Base-by-base conservation (phyloP, 1,140 invertebrate species). In the Drosophila navojoa region DNA sequence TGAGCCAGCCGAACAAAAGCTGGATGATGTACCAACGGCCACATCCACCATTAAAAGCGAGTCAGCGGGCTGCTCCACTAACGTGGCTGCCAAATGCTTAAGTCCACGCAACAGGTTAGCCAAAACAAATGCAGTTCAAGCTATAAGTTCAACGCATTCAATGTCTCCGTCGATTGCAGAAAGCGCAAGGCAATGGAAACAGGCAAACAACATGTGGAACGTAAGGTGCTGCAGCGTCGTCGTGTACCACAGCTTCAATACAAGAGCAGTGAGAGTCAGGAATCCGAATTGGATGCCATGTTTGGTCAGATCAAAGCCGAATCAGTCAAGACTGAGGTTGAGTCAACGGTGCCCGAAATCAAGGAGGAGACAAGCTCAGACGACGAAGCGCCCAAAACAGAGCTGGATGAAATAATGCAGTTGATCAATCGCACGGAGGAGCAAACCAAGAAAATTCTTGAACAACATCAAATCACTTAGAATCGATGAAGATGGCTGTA, bases 191-290 rank as follows among this genome's bases (percentile, higher is more conserved):
- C 61, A 2, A 42, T 45, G 19, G 70, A 75, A 22, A 45, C 19
- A 6, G 64, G 55, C n/a, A 50, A 7, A n/a, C 13, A 71, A 1
- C 77, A 77, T 50, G 32, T 79, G 45, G 57, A 78, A 47, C 50
- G 60, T 16, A 81, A 76, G 19, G 74, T 60, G 6, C 52, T 57
- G 7, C 68, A 74, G 53, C 79, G 84, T 6, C 40, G 52, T 0
- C 52, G 7, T 2, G 40, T 57, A 6, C 57, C 74, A 9, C 38
- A 64, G 3, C 13, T 89, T 6, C 29, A 76, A 25, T 91, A 75
- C 27, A 79, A 79, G 59, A 75, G 63, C 6, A 76, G 72, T 11
- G 71, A 91, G 35, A 91, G 90, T 50, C 79, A 89, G 42, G 89
- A 90, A 29, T 45, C 59, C 2, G n/a, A 52, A 5, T 5, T 68